Percentiles rank a stretch among this genome's conserved stretches.
Evolutionary conservation across 2,888 invertebrate species (phyloP).

Genomic region (Thymelicus sylvestris): DNA sequence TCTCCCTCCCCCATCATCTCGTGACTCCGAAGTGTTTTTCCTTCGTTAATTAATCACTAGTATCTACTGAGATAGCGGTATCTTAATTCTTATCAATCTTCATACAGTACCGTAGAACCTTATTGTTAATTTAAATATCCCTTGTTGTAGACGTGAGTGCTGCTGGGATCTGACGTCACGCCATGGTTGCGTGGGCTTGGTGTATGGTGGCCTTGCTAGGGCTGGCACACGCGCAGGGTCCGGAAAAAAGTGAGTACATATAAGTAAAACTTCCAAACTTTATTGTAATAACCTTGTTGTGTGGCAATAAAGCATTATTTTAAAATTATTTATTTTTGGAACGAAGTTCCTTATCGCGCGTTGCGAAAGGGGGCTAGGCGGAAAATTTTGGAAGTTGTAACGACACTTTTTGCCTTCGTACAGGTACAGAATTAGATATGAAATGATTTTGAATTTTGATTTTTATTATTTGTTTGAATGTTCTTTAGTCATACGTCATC

Average conservation of each 20-base stretch:
- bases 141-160: conserved; percentile 64
- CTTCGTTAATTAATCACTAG: conserved; percentile 67
- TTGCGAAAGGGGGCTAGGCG: too few relatives aligned
- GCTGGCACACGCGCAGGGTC: conserved; percentile 57
- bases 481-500: too few relatives aligned
- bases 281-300: too few relatives aligned
- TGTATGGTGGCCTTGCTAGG: conserved; percentile 54
- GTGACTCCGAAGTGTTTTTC: conserved; percentile 76
- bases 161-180: conserved; percentile 48
- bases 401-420: too few relatives aligned
- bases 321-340: too few relatives aligned
- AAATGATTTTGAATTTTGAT: too few relatives aligned
- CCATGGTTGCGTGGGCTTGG: conserved; percentile 50
- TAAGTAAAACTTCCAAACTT: too few relatives aligned
- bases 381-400: too few relatives aligned
- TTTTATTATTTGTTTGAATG: too few relatives aligned
- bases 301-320: too few relatives aligned
- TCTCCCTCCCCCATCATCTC: conserved; percentile 60
- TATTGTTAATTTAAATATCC: conserved; percentile 58
- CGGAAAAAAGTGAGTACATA: conserved; percentile 65
- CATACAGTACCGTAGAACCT: conserved; percentile 46
- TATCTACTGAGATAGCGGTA: conserved; percentile 60
- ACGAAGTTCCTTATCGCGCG: too few relatives aligned
- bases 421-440: too few relatives aligned
- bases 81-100: conserved; percentile 67